Evolutionary conservation across 2,797 vertebrate genomes (phyloP).

Genomic region (Tauraco hartlaubi): DNA sequence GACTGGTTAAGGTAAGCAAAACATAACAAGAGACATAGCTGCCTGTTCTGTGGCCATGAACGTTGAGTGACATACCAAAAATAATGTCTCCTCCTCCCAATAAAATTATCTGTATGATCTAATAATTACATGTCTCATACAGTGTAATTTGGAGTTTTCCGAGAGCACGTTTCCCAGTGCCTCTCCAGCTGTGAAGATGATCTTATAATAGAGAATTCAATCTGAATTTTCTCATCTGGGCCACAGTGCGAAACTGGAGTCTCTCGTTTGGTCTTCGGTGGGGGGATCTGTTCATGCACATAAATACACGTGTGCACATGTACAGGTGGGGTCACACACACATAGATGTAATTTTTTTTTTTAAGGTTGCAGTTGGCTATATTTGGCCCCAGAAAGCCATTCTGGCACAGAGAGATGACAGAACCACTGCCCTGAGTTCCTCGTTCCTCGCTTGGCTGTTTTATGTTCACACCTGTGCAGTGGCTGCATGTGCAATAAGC

Average conservation of each 20-base stretch:
- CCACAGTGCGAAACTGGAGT: background rate
- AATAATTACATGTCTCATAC: background rate
- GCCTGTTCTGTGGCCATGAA: background rate
- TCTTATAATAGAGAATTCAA: background rate
- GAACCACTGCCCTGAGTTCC: background rate
- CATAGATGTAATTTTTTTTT: rapidly evolving
- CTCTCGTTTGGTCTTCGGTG: background rate
- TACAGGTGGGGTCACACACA: background rate
- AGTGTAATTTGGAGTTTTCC: background rate
- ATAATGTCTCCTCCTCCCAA: background rate
- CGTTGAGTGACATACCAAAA: background rate
- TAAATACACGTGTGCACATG: background rate
- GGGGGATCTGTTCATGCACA: background rate
- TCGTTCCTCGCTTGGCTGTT: background rate
- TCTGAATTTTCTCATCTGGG: background rate
- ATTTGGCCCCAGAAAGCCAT: background rate
- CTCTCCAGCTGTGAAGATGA: background rate
- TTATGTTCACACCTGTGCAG: background rate
- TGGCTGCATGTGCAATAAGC: background rate
- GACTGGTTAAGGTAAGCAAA: background rate
- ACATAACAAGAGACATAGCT: background rate
- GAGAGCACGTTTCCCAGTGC: background rate
- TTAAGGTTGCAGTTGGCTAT: background rate
- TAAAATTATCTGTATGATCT: background rate
- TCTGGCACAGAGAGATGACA: background rate